These are phyloP conservation scores for Trachelipus rathkii DNA, from an alignment of 1,140 invertebrate genomes.

Conservation along the genomic window DNA sequence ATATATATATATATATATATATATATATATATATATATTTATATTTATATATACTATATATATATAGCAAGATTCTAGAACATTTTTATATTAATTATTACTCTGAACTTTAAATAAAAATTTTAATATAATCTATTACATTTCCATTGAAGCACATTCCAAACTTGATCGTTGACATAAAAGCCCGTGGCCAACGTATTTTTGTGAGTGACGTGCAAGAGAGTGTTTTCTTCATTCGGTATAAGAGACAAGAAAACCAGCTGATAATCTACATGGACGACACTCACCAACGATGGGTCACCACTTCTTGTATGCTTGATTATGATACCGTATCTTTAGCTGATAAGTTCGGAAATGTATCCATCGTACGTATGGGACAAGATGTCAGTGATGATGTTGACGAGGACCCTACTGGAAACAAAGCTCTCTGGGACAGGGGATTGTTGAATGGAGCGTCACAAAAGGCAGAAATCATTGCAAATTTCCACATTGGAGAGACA, in stretches of 20 bases:
- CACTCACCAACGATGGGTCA: slow-evolving; percentile 93
- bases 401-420: slow-evolving; percentile 97
- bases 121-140: too few species aligned
- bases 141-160: slow-evolving; percentile 73
- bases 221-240: slow-evolving; percentile 92
- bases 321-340: slow-evolving; percentile 93
- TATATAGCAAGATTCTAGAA: too few species aligned
- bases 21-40: too few species aligned
- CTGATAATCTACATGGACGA: slow-evolving; percentile 98
- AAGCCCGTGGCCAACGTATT: slow-evolving; percentile 87
- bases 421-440: slow-evolving; percentile 96
- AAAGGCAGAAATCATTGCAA: slow-evolving; percentile 80
- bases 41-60: too few species aligned
- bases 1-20: too few species aligned
- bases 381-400: slow-evolving; percentile 95
- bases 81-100: too few species aligned
- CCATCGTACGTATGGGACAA: slow-evolving; percentile 79
- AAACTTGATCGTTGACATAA: slow-evolving; percentile 87
- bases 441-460: slow-evolving; percentile 94
- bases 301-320: slow-evolving; percentile 85
- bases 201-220: slow-evolving; percentile 96
- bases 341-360: slow-evolving; percentile 98
- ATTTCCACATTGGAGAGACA: slow-evolving; percentile 44
- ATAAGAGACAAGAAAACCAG: slow-evolving; percentile 93
- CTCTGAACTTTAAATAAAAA: too few species aligned